Evolutionary conservation across 2,113 vertebrate genomes (phyloP).

Genomic region (Bucco capensis): DNA sequence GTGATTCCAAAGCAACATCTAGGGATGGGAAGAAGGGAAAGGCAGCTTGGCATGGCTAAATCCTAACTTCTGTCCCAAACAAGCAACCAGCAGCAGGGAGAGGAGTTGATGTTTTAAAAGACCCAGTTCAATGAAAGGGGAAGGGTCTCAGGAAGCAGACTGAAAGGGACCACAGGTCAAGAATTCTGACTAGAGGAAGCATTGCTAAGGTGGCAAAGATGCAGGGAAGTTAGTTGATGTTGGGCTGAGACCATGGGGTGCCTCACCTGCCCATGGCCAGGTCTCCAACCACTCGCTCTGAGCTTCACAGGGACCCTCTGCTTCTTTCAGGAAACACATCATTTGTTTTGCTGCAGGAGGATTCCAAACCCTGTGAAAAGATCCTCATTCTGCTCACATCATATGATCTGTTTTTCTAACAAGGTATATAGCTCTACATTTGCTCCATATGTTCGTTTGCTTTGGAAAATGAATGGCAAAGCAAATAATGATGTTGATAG

Average conservation of each 20-base stretch:
- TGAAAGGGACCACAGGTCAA: neutral
- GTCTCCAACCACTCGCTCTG: accelerated
- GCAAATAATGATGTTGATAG: neutral
- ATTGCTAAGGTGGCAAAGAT: neutral
- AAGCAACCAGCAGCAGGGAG: neutral
- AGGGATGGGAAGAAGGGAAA: neutral
- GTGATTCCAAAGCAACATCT: neutral
- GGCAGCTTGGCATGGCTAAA: neutral
- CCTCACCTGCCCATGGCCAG: neutral
- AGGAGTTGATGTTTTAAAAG: neutral
- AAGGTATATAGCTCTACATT: neutral
- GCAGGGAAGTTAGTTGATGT: neutral
- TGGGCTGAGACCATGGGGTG: neutral
- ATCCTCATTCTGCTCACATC: neutral
- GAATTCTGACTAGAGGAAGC: neutral
- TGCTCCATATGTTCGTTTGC: neutral
- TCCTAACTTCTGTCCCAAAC: neutral
- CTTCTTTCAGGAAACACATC: neutral
- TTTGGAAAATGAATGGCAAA: neutral
- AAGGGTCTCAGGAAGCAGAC: neutral
- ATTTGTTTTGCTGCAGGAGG: neutral
- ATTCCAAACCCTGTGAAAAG: neutral
- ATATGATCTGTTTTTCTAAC: neutral
- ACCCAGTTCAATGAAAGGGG: neutral
- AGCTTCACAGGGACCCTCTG: accelerated